Evolutionary conservation across 2,797 vertebrate species (phyloP), one percentile per base, ranked within the genome.

Genomic region (Typhlichthys subterraneus): DNA sequence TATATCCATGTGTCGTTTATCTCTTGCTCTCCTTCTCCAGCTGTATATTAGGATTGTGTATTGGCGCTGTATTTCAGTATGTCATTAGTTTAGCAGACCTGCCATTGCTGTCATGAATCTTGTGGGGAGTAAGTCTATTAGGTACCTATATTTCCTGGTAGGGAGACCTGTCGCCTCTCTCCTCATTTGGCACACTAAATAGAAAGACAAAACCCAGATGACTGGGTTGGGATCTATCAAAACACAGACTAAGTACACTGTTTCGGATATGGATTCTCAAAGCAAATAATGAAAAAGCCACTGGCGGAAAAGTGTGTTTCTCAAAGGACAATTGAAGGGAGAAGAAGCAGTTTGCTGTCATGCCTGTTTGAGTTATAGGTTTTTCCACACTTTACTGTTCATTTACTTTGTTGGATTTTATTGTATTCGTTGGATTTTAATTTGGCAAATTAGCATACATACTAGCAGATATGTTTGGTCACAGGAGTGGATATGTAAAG

Each of bases 281-380:
- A 77, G 85, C 87, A 91, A 89, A 88, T 88, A 91, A 89, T 81
- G 78, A 87, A 90, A 88, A 90, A 85, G 84, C 82, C 85, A 88
- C 75, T 75, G 64, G 68, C 76, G 85, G 83, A 75, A 82, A 81
- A 59, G 46, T 12, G 38, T 11, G 61, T 79, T 85, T 74, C 81
- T 87, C 74, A 79, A 62, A 83, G 85, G 82, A 90, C 84, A 83
- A 69, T 87, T 87, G 71, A 75, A 70, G 70, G 84, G 78, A 85
- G 76, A 79, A 80, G 83, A 80, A 71, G 70, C 69, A 79, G 69
- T 71, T 79, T 69, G 72, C 77, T 81, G 75, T 86, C 80, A 69
- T 60, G 50, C 56, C 60, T 61, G 3, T 49, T 23, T 45, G 15
- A 45, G 58, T 56, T 59, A 65, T 19, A 63, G 38, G 6, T 15